phyloP scores from a whole-genome alignment of 2,797 vertebrate species.

The Micrastur ruficollis region DNA sequence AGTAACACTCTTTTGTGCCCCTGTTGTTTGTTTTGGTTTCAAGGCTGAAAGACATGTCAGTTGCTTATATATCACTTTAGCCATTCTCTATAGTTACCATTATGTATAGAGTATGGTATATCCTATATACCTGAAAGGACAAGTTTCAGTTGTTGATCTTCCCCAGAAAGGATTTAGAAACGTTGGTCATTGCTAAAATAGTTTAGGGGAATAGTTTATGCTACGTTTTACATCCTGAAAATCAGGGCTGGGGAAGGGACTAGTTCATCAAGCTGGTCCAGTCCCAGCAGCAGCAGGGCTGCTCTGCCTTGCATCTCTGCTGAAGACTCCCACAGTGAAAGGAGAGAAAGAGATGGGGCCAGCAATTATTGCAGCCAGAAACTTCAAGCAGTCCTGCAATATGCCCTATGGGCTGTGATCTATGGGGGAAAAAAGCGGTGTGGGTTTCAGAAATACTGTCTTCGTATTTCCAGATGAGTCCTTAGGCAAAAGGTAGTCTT shows the following conservation, averaged over 20 bases:
- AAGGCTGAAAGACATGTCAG: not conserved
- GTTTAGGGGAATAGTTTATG: not conserved
- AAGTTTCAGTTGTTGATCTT: not conserved
- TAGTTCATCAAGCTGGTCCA: slow-evolving; percentile 2
- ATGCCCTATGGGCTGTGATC: not conserved
- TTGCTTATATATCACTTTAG: not conserved
- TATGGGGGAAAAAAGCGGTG: not conserved
- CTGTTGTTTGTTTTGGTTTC: not conserved
- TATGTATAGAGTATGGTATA: not conserved
- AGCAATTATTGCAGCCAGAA: not conserved
- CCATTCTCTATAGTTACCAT: not conserved
- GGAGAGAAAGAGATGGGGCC: not conserved
- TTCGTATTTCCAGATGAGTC: not conserved
- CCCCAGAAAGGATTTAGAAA: not conserved
- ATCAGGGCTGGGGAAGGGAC: not conserved
- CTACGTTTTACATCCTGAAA: not conserved
- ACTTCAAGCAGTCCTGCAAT: not conserved
- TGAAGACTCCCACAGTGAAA: not conserved
- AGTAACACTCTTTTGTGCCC: not conserved
- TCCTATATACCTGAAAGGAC: not conserved
- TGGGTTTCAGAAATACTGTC: not conserved
- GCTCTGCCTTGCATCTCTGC: not conserved
- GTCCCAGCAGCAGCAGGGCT: not conserved
- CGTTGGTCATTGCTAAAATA: not conserved
- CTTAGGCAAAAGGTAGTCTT: not conserved